A percentile compares a stretch with the other conserved stretches of the same genome.
Evolutionary conservation across 1,140 invertebrate species (phyloP).

Genomic region (Ganaspis sp.): DNA sequence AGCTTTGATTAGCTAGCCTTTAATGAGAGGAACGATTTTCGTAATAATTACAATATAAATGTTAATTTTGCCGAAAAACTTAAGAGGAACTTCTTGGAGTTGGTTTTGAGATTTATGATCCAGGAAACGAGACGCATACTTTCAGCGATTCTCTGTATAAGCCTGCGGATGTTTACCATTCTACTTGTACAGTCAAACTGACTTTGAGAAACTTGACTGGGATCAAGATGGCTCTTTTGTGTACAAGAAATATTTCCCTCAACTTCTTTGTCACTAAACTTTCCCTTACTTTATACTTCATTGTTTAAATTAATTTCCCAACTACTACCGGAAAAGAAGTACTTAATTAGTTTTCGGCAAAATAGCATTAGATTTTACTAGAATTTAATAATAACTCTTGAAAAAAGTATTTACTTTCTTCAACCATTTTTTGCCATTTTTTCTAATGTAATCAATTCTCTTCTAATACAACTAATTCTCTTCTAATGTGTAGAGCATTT

Average conservation of each 20-base stretch:
- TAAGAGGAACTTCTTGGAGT: background rate
- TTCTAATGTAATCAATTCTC: too few species aligned
- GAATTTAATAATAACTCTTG: too few species aligned
- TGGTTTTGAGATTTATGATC: background rate
- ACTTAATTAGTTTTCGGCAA: too few species aligned
- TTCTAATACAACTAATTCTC: too few species aligned
- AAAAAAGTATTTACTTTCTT: too few species aligned
- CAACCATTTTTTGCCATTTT: too few species aligned
- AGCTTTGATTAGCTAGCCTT: too few species aligned
- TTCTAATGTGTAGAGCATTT: too few species aligned
- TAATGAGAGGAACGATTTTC: too few species aligned
- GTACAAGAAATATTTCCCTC: background rate
- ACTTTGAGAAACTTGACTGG: constrained; percentile 1
- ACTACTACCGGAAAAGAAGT: background rate
- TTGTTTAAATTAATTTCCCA: constrained; percentile 9
- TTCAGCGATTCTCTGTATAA: background rate
- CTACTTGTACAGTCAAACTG: constrained; percentile 5
- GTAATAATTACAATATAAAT: too few species aligned
- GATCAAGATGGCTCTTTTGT: constrained; percentile 8
- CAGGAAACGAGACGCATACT: background rate
- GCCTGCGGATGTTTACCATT: constrained; percentile 8
- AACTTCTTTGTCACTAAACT: constrained; percentile 10
- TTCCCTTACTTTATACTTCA: background rate
- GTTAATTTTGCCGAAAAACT: background rate
- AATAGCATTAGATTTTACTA: background rate